Evolutionary conservation across 64 coral and sea anemone genomes (phyloP).

Genomic region (Pachyseris speciosa): DNA sequence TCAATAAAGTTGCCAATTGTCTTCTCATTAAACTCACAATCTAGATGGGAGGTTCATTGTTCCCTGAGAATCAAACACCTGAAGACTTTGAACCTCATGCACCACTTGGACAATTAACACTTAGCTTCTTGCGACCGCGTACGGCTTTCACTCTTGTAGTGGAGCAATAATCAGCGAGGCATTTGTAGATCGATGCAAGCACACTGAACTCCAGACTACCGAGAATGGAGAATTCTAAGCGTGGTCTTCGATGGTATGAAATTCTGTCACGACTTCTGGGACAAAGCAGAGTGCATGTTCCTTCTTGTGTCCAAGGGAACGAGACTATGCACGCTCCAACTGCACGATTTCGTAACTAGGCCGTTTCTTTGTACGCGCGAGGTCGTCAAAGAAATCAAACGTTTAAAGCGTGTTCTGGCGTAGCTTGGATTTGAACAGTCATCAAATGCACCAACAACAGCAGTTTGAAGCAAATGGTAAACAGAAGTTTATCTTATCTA

Average conservation of each 20-base stretch:
- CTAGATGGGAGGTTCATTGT: background rate
- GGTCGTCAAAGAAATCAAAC: no score
- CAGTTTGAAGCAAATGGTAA: background rate
- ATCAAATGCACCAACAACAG: background rate
- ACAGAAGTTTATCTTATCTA: constrained; percentile 13
- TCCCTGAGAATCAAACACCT: background rate
- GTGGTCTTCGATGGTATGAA: background rate
- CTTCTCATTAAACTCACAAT: no score
- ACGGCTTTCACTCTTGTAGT: no score
- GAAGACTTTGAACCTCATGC: background rate
- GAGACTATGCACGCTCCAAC: no score
- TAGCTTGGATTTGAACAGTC: no score
- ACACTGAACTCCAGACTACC: background rate
- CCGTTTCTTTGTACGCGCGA: no score
- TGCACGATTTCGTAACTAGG: background rate
- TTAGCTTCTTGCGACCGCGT: background rate
- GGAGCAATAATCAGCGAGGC: background rate
- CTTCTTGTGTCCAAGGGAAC: background rate
- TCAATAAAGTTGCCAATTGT: no score
- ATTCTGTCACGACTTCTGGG: background rate
- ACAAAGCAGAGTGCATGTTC: background rate
- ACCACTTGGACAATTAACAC: background rate
- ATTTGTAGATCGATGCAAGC: background rate
- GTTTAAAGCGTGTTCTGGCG: no score
- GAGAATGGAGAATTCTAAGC: background rate